Evolutionary conservation across 2,888 invertebrate genomes (phyloP), one percentile per base, ranked within the genome.

Genomic region (Andrena trimmerana): DNA sequence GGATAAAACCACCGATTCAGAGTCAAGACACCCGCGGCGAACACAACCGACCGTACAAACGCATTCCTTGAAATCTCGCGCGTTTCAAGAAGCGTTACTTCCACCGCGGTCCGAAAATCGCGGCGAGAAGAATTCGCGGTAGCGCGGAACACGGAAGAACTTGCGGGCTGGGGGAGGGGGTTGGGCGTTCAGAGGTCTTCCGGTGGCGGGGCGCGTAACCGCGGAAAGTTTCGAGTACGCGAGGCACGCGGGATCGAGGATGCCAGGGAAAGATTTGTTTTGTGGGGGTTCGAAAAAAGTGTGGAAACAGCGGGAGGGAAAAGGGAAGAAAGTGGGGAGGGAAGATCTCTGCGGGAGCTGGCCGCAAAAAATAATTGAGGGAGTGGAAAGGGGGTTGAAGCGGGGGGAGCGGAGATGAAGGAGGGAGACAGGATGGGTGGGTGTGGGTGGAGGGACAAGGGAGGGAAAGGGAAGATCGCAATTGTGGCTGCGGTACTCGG

Each of bases 401-500:
- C 42, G 13, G 20, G 29, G 1, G 29, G 1, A 16, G 10, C 10
- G 33, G n/a, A 59, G 27, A 27, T 20, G 60, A 42, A 24, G 48
- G 10, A 7, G 42, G 20, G 65, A 48, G 57, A 71, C 20, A 20
- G 10, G 20, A 20, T 3, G 16, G 16, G 24, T 29, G 24, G 62
- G 20, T 24, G 59, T 13, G 29, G 2, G 36, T 16, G 24, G 65
- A 66, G 65, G 72, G 74, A 36, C 67, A 65, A 63, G 57, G 50
- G 52, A 31, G 48, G 52, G 68, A 29, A 31, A 71, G 77, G 29
- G 75, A 70, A 78, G 84, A 74, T 86, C 84, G 82, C 78, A 82
- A 87, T 86, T 76, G 87, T 80, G 82, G 82, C 78, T 84, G 86
- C 84, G 84, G 80, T 82, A 79, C 80, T 86, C 86, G 67, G 59